Evolutionary conservation across 2,797 vertebrate genomes (phyloP).

Genomic region (Phylloscopus collybita): DNA sequence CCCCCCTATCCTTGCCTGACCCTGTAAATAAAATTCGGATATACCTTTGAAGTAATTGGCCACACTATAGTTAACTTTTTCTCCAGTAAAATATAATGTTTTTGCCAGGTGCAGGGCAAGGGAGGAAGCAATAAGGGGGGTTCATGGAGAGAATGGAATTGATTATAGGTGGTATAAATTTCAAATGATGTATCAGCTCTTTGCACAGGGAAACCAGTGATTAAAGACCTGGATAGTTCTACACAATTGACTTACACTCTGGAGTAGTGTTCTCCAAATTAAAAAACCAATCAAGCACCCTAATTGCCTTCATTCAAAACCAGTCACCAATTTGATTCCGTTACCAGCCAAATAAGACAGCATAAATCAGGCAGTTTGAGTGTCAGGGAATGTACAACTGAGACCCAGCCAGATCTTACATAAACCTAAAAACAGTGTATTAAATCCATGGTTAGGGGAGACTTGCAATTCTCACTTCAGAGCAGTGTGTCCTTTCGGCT

Average conservation of each 20-base stretch:
- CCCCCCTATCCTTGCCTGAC: not conserved
- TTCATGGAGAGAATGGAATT: conserved; percentile 5
- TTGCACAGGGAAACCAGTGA: conserved; percentile 42
- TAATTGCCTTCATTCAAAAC: conserved; percentile 71
- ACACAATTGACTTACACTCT: conserved; percentile 65
- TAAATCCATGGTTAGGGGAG: not conserved
- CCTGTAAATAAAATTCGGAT: conserved; percentile 14
- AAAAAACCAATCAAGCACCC: conserved; percentile 66
- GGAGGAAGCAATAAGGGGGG: not conserved
- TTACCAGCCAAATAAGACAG: conserved; percentile 51
- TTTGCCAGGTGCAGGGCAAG: not conserved
- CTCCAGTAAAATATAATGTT: not conserved
- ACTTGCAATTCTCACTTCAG: not conserved
- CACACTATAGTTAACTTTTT: not conserved
- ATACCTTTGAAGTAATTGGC: conserved; percentile 30
- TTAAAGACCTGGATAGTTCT: conserved; percentile 68
- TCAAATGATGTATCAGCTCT: conserved; percentile 43
- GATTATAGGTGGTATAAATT: conserved; percentile 50
- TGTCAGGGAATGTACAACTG: not conserved
- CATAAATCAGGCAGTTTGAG: conserved; percentile 40
- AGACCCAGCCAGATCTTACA: not conserved
- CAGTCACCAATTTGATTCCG: conserved; percentile 58
- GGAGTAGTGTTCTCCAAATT: conserved; percentile 66
- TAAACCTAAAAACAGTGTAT: not conserved
- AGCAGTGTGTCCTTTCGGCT: not conserved